phyloP scores from a whole-genome alignment of 2,113 vertebrate species.

The Corythoichthys intestinalis region DNA sequence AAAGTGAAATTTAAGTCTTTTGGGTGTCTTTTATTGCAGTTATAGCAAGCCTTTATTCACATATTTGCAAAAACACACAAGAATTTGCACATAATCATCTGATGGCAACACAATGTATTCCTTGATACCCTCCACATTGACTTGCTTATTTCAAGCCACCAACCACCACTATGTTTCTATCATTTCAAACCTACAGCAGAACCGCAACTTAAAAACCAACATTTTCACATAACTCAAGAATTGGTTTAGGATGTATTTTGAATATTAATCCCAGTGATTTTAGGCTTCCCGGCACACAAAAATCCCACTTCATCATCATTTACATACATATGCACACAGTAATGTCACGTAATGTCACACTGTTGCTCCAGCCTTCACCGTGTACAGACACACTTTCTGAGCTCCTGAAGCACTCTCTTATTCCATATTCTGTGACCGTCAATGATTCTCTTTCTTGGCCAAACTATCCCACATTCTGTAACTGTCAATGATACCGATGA shows the following conservation, averaged over 20 bases:
- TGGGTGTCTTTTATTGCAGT: neutral
- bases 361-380: no score
- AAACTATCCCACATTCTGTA: no score
- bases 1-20: neutral
- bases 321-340: neutral
- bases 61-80: neutral
- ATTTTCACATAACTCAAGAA: neutral
- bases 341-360: constrained; percentile 7
- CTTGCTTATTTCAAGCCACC: no score
- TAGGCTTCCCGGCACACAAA: constrained; percentile 22
- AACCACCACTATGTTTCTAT: no score
- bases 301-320: neutral
- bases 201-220: neutral
- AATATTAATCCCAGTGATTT: neutral
- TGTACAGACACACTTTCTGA: no score
- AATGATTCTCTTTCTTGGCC: no score
- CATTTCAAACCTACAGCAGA: neutral
- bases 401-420: no score
- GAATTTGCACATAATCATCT: neutral
- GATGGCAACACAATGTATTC: no score
- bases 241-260: neutral
- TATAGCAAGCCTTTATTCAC: neutral
- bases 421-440: no score
- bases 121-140: no score
- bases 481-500: no score